Base-by-base conservation (phyloP, 2,113 vertebrate species). In the Chionodraco myersi region DNA sequence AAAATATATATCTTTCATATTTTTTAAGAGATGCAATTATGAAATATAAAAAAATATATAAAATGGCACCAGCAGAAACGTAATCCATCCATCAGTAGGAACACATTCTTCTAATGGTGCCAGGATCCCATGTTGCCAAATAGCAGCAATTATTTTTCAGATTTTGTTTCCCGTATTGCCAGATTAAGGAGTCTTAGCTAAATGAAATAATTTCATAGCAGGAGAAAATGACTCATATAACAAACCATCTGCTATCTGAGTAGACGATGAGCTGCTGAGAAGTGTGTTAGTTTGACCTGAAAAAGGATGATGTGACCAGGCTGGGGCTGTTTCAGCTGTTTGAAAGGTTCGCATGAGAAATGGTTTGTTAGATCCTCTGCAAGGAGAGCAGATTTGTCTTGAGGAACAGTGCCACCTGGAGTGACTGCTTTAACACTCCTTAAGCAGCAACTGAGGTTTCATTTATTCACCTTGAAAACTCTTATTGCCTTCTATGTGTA, bases 341-440 rank as follows among this genome's bases (percentile, higher is more conserved):
- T 83, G 84, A 86, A 86, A 81, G 76, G 58, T 85, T 81, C 26
- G 11, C 8, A 45, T 63, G 79, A 91, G 26, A 21, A 49, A 84
- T 56, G 36, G 57, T 77, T 83, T 85, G 68, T 82, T 70, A 82
- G 60, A 67, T 60, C 44, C 60, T 63, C 57, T 77, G 0, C 1
- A 52, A 57, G 64, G 26, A 44, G 23, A 73, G 62, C 52, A 23
- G 49, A 41, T 62, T 59, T 16, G 26, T 72, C 21, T 30, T 72
- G 56, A 53, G 12, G 60, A 86, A 75, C 58, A 75, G 79, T 47
- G 57, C 74, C 74, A 77, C 77, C 79, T 86, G 65, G 49, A 18
- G 78, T 63, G 30, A 8, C 11, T 2, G 4, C n/a, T 11, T 44
- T 21, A 16, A 54, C 26, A 4, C 45, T 11, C 59, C 21, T 73